Percentiles rank a stretch among this genome's conserved stretches.
These are phyloP conservation scores for Neodiprion pinetum DNA, from an alignment of 1,140 invertebrate species.

Conservation along the genomic window DNA sequence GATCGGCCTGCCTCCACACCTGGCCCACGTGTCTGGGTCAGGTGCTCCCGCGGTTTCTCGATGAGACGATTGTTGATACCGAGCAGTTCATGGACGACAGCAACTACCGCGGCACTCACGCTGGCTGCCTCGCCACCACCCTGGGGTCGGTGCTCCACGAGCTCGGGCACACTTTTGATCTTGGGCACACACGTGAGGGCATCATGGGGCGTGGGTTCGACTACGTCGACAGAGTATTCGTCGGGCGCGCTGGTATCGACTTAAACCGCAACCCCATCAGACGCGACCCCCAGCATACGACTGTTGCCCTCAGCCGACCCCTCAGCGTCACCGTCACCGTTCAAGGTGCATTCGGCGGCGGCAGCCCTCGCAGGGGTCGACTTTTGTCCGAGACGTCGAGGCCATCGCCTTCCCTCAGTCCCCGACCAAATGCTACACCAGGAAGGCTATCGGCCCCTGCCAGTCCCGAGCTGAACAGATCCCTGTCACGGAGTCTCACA, in stretches of 20 bases:
- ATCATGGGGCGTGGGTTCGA: constrained; percentile 96
- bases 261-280: constrained; percentile 52
- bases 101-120: constrained; percentile 83
- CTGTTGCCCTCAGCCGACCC: constrained; percentile 50
- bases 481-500: constrained; percentile 47
- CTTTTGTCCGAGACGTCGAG: constrained; percentile 53
- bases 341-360: constrained; percentile 35
- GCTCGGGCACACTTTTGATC: constrained; percentile 92
- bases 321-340: constrained; percentile 57
- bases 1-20: constrained; percentile 88
- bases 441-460: constrained; percentile 53
- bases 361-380: constrained; percentile 46
- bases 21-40: constrained; percentile 83
- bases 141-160: constrained; percentile 94
- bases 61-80: constrained; percentile 71
- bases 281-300: constrained; percentile 58
- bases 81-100: constrained; percentile 85
- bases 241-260: constrained; percentile 57
- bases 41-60: constrained; percentile 68
- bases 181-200: constrained; percentile 88
- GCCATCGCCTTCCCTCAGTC: constrained; percentile 31
- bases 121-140: constrained; percentile 90
- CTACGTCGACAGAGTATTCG: constrained; percentile 80
- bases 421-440: constrained; percentile 24
- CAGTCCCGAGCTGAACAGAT: constrained; percentile 56